Base-by-base conservation (phyloP, 2,888 invertebrate genomes). In the Sesia bembeciformis region DNA sequence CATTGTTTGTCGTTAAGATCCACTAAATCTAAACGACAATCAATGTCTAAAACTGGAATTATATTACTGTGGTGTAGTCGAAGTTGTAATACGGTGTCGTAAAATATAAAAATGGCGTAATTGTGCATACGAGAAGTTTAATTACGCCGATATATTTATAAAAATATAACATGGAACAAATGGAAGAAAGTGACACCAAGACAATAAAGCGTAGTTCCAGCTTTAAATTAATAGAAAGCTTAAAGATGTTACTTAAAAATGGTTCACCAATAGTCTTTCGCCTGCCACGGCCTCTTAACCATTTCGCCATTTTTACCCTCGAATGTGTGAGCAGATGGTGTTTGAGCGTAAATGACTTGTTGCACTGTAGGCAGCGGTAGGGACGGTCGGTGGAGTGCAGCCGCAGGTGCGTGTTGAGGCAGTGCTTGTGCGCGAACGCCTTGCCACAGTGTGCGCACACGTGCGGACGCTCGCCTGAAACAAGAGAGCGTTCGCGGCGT, bases 311-410 rank as follows among this genome's bases (percentile, higher is more conserved):
- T 23, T 46, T 70, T 66, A 91, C 93, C 61, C 93, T 88, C 51
- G 91, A 91, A 72, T 93, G 93, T 56, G 93, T 93, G 55, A 93
- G 86, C 66, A 94, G 81, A 76, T 94, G 94, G 77, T 94, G 94
- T 74, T 94, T 94, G 54, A 94, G 79, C 7, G 94, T 94, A 72
- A 94, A 94, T 62, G 93, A 92, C 73, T 94, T 94, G 81, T 93
- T 93, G 81, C 94, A 94, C 78, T 93, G 93, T 52, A 89, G 86
- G 72, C 94, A 94, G 77, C 93, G 92, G 79, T 92, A 94, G 49
- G 94, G 94, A 65, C 94, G 86, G 62, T 93, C 93, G 58, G 92
- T 92, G 60, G 93, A 93, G 78, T 94, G 94, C 58, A 94, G 78
- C 62, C 93, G 79, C 58, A 93, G 84, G 81, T 94, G 94, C 52